Evolutionary conservation across 2,113 vertebrate genomes (phyloP), one percentile per base, ranked within the genome.

Genomic region (Chamaea fasciata): DNA sequence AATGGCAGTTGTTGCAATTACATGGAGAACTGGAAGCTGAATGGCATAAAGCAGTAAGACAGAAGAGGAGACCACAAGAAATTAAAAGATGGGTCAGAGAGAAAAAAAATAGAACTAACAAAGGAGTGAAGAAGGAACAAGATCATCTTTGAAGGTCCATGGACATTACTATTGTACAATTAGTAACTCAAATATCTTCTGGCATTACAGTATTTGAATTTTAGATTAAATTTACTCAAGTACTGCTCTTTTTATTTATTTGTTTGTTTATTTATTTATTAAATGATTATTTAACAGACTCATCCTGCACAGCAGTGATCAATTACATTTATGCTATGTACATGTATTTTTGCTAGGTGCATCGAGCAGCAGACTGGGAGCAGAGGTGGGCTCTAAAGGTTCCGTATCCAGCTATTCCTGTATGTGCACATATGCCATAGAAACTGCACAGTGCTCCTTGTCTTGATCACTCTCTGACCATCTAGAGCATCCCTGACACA

Each of bases 201-300:
- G 76, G 60, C 21, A 52, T 81, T 93, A 59, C 44, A 78, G 30
- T 64, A 10, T 60, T 77, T 75, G 8, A 84, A 55, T 75, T 94
- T 81, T 70, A 59, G 18, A 59, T 89, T 89, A 69, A n/a, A 53
- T 92, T 92, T 90, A 89, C 10, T 13, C 33, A 90, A 59, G 7
- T 42, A 42, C 0, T 1, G 4, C 6, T 81, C 4, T 50, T 67
- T 18, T 30, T 57, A 57, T 5, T 6, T 23, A 23, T n/a, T 23
- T 23, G 24, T 49, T 49, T 24, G 24, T 23, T 23, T 7, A 49
- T 23, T 47, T 49, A 24, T 24, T 14, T 9, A 13, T 35, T 11
- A 4, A 26, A 27, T 41, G 30, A 24, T 63, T 56, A 49, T 60
- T 75, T 52, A 15, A 52, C 13, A 42, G 18, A 22, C 12, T 83